Evolutionary conservation across 2,888 invertebrate species (phyloP), one percentile per base, ranked within the genome.

Genomic region (Perithous albicinctus): DNA sequence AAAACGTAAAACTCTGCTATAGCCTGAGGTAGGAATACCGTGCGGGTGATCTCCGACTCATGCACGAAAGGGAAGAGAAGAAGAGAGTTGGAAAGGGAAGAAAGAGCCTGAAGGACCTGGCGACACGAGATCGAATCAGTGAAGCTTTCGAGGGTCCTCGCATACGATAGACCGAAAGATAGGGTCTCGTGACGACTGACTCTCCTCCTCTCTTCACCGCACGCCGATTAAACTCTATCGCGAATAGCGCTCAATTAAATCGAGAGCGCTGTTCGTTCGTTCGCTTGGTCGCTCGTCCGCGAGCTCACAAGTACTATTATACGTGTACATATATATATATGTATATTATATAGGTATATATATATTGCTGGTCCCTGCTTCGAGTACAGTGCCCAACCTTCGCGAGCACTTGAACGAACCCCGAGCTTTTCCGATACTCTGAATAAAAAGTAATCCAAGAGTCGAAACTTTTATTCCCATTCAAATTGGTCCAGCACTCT

Each of bases 221-320:
- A 82, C 78, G 64, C 20, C 81, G 81, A 82, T 82, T 82, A 82
- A 82, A 82, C 81, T 82, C 81, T 75, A 78, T 82, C 74, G 69
- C 59, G 70, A 78, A 74, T 78, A 43, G 59, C 64, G 74, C 78
- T 82, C 81, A 82, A 82, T 82, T 82, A 82, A 82, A 82, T 82
- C 81, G 81, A 82, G 78, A 75, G 78, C 74, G 78, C 64, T 78
- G 70, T 64, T 74, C 74, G 81, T 67, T 79, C 67, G 63, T 64
- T 69, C 73, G 81, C 77, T 81, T 73, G 77, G 63, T 67, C 76
- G 76, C 77, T 77, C 81, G 73, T 35, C 51, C 76, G 15, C 80
- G 51, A 78, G 74, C 74, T 26, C n/a, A 35, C 73, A 56, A 82
- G 69, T 79, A 69, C 63, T 23, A 64, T 70, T 80, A 56, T 46